Evolutionary conservation across 2,888 invertebrate species (phyloP).

Genomic region (Phymatocera aterrima): DNA sequence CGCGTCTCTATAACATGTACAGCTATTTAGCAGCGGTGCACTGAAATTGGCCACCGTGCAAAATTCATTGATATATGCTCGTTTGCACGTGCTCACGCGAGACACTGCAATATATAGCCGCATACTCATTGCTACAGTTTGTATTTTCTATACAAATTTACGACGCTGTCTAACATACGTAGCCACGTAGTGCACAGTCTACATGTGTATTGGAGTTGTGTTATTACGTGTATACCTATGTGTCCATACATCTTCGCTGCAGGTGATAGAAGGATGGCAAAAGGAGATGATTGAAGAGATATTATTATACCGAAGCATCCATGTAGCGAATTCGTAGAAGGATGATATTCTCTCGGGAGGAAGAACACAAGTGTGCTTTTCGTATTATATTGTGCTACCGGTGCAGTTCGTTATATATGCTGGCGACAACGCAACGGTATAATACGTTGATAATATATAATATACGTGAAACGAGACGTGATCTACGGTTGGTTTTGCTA

Average conservation of each 20-base stretch:
- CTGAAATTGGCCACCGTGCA: conserved; percentile 34
- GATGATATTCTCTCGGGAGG: neutral
- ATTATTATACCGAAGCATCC: neutral
- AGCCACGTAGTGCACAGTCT: too few species aligned
- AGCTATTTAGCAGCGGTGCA: neutral
- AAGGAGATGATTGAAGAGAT: neutral
- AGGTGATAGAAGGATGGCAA: too few species aligned
- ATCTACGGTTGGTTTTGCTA: neutral
- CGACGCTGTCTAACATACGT: too few species aligned
- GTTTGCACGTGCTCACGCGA: neutral
- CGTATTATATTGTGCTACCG: neutral
- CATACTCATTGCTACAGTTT: neutral
- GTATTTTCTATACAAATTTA: neutral
- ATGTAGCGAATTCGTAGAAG: neutral
- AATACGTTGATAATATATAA: neutral
- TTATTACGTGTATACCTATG: neutral
- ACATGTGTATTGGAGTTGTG: neutral
- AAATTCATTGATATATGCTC: conserved; percentile 20
- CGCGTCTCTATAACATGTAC: neutral
- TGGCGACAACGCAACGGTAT: neutral
- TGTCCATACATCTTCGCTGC: too few species aligned
- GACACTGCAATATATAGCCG: neutral
- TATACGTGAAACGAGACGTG: neutral
- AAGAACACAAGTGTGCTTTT: neutral
- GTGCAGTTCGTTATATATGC: neutral